Conservation (phyloP, 2,888 invertebrate species). For the Anodontia alba region DNA sequence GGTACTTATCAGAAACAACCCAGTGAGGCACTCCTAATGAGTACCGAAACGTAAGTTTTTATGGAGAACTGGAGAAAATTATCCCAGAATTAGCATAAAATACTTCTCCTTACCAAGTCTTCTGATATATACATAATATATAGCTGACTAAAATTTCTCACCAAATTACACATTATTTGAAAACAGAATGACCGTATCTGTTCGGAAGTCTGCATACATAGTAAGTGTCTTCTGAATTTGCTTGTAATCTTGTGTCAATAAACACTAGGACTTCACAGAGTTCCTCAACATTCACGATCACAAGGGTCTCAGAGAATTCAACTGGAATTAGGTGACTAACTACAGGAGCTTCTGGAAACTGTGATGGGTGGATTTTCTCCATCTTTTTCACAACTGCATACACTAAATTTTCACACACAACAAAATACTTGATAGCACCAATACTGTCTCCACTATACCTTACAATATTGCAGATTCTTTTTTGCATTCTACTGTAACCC, state of each 20-base stretch:
- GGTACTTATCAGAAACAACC: too few species aligned
- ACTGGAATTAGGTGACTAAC: slow-evolving; percentile 5
- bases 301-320: not conserved
- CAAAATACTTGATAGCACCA: not conserved
- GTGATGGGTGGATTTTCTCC: too few species aligned
- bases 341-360: too few species aligned
- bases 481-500: not conserved
- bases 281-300: slow-evolving; percentile 13
- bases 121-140: too few species aligned
- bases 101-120: too few species aligned
- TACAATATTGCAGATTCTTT: not conserved
- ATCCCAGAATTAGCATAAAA: too few species aligned
- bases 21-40: too few species aligned
- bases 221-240: slow-evolving; percentile 5
- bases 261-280: slow-evolving; percentile 16
- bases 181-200: not conserved
- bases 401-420: too few species aligned
- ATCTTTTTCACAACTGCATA: too few species aligned
- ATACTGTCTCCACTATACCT: not conserved
- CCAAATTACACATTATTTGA: not conserved
- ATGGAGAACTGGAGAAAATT: too few species aligned
- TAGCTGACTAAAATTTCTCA: too few species aligned
- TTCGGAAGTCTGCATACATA: not conserved
- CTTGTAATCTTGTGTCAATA: slow-evolving; percentile 15
- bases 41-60: too few species aligned